A percentile compares a stretch with the other conserved stretches of the same genome.
These are phyloP conservation scores for Tetramorium alpestre DNA, from an alignment of 1,140 invertebrate species.

Conservation along the genomic window DNA sequence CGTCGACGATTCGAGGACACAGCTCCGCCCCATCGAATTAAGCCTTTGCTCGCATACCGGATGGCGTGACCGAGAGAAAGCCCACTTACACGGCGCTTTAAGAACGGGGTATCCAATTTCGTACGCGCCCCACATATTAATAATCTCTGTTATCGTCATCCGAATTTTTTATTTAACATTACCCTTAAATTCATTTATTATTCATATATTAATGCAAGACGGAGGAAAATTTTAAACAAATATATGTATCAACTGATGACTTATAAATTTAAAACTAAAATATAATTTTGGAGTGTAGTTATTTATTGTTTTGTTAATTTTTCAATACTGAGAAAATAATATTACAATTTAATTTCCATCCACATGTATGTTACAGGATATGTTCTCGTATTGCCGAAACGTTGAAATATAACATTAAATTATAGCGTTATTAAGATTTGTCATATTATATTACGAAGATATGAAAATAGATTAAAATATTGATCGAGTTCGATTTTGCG, in stretches of 20 bases:
- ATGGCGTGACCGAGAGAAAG: background rate
- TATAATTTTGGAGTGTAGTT: background rate
- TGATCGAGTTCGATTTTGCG: background rate
- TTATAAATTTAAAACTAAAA: background rate
- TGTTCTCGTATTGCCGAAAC: background rate
- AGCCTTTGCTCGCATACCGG: constrained; percentile 47
- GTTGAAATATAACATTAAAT: background rate
- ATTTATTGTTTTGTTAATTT: background rate
- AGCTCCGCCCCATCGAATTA: constrained; percentile 37
- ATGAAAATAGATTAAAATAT: background rate
- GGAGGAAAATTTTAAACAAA: background rate
- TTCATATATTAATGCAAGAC: background rate
- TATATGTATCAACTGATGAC: background rate
- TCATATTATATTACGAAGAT: background rate
- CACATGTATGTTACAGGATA: background rate
- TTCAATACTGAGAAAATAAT: background rate
- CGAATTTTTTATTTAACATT: background rate
- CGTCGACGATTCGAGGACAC: constrained; percentile 40
- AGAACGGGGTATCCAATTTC: constrained; percentile 14
- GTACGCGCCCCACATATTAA: background rate
- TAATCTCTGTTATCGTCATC: background rate
- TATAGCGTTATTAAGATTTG: constrained; percentile 23
- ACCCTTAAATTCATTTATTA: background rate
- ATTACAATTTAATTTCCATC: background rate
- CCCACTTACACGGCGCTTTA: background rate